A percentile compares a stretch with the other conserved stretches of the same genome.
These are phyloP conservation scores for Probosciger aterrimus DNA, from an alignment of 2,113 vertebrate species.

Conservation along the genomic window DNA sequence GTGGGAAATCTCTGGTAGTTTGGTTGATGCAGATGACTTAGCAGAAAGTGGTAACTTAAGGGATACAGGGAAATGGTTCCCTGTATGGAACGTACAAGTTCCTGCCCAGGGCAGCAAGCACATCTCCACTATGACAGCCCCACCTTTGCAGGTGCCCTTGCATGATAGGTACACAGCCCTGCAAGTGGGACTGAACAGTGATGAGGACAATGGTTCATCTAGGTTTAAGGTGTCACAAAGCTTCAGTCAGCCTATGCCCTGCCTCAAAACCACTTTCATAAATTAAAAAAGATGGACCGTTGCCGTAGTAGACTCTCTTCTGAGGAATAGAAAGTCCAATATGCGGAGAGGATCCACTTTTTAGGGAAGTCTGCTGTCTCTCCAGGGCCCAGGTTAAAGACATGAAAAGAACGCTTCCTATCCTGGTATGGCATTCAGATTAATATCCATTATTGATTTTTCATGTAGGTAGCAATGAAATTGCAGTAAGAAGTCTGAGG, in stretches of 20 bases:
- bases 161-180: not conserved
- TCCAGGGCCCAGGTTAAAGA: not conserved
- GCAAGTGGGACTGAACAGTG: not conserved
- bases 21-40: not conserved
- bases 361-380: not conserved
- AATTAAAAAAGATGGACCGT: not conserved
- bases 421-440: fast-evolving
- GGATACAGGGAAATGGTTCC: not conserved
- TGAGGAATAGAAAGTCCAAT: not conserved
- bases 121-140: not conserved
- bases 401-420: not conserved
- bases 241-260: not conserved
- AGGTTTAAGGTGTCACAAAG: not conserved
- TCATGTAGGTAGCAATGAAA: not conserved
- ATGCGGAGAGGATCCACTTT: not conserved
- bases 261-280: not conserved
- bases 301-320: not conserved
- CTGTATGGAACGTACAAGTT: not conserved
- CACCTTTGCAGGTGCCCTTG: not conserved
- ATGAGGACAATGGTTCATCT: not conserved
- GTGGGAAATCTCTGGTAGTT: not conserved
- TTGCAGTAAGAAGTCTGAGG: not conserved
- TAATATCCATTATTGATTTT: not conserved
- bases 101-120: not conserved
- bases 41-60: not conserved